Evolutionary conservation across 2,888 invertebrate genomes (phyloP).

Genomic region (Idaea dimidiata): DNA sequence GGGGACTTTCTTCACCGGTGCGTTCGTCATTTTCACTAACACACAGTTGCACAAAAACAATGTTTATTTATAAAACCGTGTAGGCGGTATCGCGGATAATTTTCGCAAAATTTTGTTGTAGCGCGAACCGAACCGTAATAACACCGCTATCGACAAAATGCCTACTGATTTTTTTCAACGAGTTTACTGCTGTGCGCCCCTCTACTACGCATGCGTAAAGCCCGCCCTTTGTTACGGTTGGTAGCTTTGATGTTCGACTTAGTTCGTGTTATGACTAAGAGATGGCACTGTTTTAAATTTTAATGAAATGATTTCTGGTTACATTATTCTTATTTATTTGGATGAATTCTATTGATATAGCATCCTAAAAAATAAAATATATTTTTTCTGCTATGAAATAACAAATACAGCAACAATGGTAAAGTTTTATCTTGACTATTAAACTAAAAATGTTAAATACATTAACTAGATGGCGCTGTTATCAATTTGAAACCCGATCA

Average conservation of each 20-base stretch:
- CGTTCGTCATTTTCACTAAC: slow-evolving; percentile 80
- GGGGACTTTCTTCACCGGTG: slow-evolving; percentile 96
- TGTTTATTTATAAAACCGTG: slow-evolving; percentile 64
- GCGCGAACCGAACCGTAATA: slow-evolving; percentile 24
- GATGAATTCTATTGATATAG: too few relatives aligned
- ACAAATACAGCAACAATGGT: neutral
- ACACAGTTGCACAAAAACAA: slow-evolving; percentile 63
- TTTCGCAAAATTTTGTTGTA: slow-evolving; percentile 39
- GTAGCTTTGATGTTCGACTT: slow-evolving; percentile 23
- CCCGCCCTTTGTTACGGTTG: slow-evolving; percentile 49
- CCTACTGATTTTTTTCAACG: slow-evolving; percentile 55
- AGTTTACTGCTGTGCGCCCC: slow-evolving; percentile 59
- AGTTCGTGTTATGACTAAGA: slow-evolving; percentile 21
- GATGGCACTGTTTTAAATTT: slow-evolving; percentile 28
- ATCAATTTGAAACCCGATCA: slow-evolving; percentile 48
- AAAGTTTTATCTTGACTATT: neutral
- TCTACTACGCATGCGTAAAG: slow-evolving; percentile 71
- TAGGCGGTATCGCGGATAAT: slow-evolving; percentile 55
- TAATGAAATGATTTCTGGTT: too few relatives aligned
- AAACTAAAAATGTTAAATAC: neutral
- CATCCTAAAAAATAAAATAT: neutral
- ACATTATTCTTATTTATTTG: too few relatives aligned
- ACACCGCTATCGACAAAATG: slow-evolving; percentile 46
- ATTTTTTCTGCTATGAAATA: neutral
- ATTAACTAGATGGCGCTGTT: slow-evolving; percentile 35